These are phyloP conservation scores for Episyrphus balteatus DNA, from an alignment of 1,140 invertebrate genomes.

Conservation along the genomic window DNA sequence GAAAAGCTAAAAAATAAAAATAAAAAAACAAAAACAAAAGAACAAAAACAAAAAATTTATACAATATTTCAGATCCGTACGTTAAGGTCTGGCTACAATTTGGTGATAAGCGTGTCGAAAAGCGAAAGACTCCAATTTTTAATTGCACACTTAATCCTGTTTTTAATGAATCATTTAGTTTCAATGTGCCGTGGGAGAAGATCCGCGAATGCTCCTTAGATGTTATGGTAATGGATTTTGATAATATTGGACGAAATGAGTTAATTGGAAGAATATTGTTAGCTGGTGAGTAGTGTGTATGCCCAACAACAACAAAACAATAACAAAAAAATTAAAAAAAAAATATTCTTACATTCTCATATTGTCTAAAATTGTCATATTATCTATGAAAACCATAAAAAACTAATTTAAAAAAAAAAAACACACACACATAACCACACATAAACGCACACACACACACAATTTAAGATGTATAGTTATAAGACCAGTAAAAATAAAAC, in stretches of 20 bases:
- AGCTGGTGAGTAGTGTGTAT: conserved; percentile 47
- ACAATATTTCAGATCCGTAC: conserved; percentile 69
- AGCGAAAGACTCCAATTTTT: conserved; percentile 91
- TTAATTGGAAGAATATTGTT: conserved; percentile 80
- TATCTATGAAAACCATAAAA: conserved; percentile 4
- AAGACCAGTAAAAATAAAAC: too few species aligned
- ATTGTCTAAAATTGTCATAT: conserved; percentile 7
- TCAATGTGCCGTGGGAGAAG: conserved; percentile 90
- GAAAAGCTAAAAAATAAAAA: too few species aligned
- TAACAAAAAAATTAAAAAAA: background rate
- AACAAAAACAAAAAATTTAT: background rate
- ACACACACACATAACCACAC: too few species aligned
- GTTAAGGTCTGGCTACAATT: conserved; percentile 94
- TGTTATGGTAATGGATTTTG: conserved; percentile 91
- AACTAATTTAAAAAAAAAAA: too few species aligned
- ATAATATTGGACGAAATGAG: conserved; percentile 88
- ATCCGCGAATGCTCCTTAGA: conserved; percentile 84
- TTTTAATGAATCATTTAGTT: conserved; percentile 88
- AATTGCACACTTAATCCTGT: conserved; percentile 85
- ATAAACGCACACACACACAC: too few species aligned
- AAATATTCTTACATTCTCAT: conserved; percentile 6
- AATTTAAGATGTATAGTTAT: too few species aligned
- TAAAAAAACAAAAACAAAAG: too few species aligned
- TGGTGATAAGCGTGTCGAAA: conserved; percentile 86
- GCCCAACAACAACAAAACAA: background rate